Evolutionary conservation across 2,113 vertebrate genomes (phyloP), one percentile per base, ranked within the genome.

Genomic region (Upupa epops): DNA sequence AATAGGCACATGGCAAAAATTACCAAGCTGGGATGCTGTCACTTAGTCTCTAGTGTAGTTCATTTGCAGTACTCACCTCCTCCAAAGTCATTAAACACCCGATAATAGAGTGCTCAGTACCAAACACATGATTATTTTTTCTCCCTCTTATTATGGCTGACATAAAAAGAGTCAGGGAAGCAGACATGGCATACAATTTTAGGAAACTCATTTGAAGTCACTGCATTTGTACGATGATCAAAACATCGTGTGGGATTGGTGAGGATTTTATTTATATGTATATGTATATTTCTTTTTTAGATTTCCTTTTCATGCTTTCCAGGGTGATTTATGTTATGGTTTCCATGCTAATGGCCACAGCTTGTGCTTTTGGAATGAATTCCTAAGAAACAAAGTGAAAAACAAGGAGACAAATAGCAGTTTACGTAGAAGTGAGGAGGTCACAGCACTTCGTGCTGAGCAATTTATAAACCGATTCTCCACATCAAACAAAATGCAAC

Each of bases 91-190:
- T 96, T 94, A 93, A 34, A 36, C 46, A 48, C 65, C 86, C 74
- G 51, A 60, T 79, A 83, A 95, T 42, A 83, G 72, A 94, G 83
- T n/a, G n/a, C 52, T 95, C 24, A 66, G 84, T 95, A 90, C n/a
- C 46, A 66, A 93, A 80, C 8, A 56, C 56, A 77, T 31, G 14
- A 12, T 72, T 2, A 34, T 40, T 80, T 49, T 75, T 82, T 78
- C 63, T 31, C 48, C 65, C 59, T 55, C 16, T 55, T 90, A 51
- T 81, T 85, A 84, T 37, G 56, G n/a, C 26, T 91, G 81, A 86
- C 86, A 92, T 94, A 66, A 87, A 92, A 83, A 76, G 74, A 90
- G 6, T 24, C 28, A 78, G 81, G 90, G 93, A 90, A 89, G 64
- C 56, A 93, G 71, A 77, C 83, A 85, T 54, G 51, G 73, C 51